Base-by-base conservation (phyloP, 2,113 vertebrate genomes). In the Thamnaconus septentrionalis region DNA sequence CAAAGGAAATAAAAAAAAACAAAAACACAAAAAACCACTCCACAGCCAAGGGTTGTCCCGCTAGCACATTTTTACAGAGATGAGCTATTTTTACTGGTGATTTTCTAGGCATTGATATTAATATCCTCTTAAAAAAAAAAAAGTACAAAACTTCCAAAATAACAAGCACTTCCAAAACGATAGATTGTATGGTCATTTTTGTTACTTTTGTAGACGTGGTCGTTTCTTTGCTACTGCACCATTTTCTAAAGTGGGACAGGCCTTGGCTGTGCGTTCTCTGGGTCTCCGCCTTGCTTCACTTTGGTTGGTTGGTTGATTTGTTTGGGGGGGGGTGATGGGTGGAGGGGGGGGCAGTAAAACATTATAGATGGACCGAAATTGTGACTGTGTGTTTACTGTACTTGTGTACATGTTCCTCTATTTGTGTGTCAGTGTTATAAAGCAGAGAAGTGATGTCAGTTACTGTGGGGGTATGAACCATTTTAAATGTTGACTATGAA, bases 61-160 rank as follows among this genome's bases (percentile, higher is more conserved):
- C 89, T 86, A 78, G 60, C 75, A 90, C 81, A 83, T 92, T 93
- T 93, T 89, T 93, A 92, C 90, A 90, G 79, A 93, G 91, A 92
- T 80, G 71, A 92, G 84, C 84, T 92, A 92, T 92, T 93, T 93
- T 92, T 93, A 92, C 89, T 90, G 90, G 80, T 92, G 83, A 89
- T 92, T 91, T 92, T 93, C 83, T 91, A 92, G 88, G n/a, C 8
- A n/a, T n/a, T 9, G 79, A 81, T 88, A 87, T 73, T 80, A 71
- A 90, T 82, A 87, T 87, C 82, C 85, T 89, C 90, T 88, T 79
- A 71, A 31, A 31, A 31, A 31, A 31, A 31, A 31, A 85, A 85
- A 82, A 86, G 76, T 79, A 88, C 76, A 84, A 88, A 85, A 83
- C 86, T 88, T 90, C 86, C 88, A 88, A 79, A 73, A 85, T 80